Percentiles rank a stretch among this genome's conserved stretches.
Conservation (phyloP, 2,797 vertebrate species). For the Prunella strophiata region DNA sequence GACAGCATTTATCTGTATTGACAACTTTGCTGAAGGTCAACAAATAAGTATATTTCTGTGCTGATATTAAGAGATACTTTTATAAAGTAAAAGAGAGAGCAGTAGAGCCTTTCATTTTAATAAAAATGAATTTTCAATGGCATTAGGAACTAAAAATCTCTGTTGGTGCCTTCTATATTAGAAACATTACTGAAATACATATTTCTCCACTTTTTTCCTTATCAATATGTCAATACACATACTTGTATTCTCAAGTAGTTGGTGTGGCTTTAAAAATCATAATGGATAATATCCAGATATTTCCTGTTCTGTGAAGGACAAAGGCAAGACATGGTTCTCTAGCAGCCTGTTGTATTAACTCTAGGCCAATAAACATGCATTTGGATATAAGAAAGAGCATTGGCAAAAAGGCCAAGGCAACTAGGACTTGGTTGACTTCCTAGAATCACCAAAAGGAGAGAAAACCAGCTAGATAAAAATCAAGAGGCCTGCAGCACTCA, state of each 20-base stretch:
- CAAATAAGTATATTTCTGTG: background rate
- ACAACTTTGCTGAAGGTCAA: background rate
- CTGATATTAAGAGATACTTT: background rate
- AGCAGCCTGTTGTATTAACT: background rate
- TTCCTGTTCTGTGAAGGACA: background rate
- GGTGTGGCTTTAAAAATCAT: background rate
- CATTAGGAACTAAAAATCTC: background rate
- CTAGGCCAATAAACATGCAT: background rate
- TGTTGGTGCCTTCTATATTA: background rate
- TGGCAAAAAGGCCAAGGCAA: background rate
- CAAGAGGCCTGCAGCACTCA: background rate
- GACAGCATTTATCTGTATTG: background rate
- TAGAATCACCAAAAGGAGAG: background rate
- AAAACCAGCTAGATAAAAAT: background rate
- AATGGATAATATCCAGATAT: background rate
- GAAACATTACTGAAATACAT: background rate
- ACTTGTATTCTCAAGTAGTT: background rate
- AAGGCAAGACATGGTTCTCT: background rate
- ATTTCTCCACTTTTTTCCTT: background rate
- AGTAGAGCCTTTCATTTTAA: background rate
- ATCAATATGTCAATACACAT: background rate
- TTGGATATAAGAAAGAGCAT: background rate
- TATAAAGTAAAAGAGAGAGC: background rate
- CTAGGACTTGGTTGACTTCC: background rate
- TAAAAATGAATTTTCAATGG: background rate